phyloP scores from a whole-genome alignment of 2,113 vertebrate genomes.

The Talpa occidentalis region DNA sequence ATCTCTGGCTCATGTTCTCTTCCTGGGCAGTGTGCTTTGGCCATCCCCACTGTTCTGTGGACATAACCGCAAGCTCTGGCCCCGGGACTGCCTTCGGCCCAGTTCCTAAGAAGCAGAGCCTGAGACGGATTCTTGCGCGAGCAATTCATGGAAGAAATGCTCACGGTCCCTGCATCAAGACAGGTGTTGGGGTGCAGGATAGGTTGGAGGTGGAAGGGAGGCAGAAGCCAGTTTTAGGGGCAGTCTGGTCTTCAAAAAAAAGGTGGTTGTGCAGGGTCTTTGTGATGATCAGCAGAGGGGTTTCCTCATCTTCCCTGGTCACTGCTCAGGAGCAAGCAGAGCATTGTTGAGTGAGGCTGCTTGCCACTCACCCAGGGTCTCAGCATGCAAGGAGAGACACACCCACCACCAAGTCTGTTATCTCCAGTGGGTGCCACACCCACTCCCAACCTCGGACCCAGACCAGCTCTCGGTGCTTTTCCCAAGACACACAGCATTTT shows the following conservation, averaged over 20 bases:
- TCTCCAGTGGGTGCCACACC: too few relatives aligned
- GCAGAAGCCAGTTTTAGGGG: neutral
- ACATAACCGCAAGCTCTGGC: neutral
- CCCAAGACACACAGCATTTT: neutral
- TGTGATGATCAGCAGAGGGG: too few relatives aligned
- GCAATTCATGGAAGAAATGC: neutral
- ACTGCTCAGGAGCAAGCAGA: too few relatives aligned
- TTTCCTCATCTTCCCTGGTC: too few relatives aligned
- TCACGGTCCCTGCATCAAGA: neutral
- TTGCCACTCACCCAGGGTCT: too few relatives aligned
- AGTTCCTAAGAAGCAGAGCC: neutral
- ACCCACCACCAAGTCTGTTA: too few relatives aligned
- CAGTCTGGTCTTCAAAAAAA: neutral
- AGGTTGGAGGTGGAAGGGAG: too few relatives aligned
- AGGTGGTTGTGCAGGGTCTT: too few relatives aligned
- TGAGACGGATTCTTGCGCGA: neutral
- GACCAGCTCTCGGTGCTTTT: neutral
- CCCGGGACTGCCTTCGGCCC: neutral
- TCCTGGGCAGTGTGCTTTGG: neutral
- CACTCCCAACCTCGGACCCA: too few relatives aligned
- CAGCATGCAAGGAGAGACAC: too few relatives aligned
- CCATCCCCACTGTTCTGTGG: neutral
- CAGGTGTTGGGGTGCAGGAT: neutral
- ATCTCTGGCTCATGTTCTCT: too few relatives aligned
- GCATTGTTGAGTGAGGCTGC: too few relatives aligned